phyloP scores from a whole-genome alignment of 2,113 vertebrate genomes.

The Podarcis raffonei region DNA sequence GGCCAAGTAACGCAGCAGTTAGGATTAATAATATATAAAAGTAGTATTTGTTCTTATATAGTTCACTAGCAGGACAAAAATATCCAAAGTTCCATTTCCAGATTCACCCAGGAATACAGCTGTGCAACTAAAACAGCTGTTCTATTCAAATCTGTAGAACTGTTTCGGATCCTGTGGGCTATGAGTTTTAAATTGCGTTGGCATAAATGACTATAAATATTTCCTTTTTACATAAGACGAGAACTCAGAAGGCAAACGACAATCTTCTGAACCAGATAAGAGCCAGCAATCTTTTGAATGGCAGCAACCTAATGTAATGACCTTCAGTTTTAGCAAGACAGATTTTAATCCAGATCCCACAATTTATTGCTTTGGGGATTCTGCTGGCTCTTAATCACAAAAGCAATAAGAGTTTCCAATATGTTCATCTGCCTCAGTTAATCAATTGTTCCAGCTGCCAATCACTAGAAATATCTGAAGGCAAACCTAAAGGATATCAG shows the following conservation, averaged over 20 bases:
- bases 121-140: neutral
- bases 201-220: neutral
- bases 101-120: neutral
- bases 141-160: neutral
- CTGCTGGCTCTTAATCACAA: constrained; percentile 62
- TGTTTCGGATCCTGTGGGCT: neutral
- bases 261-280: neutral
- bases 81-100: neutral
- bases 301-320: neutral
- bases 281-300: neutral
- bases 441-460: constrained; percentile 71
- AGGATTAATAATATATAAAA: neutral
- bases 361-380: constrained; percentile 58
- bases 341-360: constrained; percentile 47
- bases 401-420: constrained; percentile 68
- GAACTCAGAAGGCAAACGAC: neutral
- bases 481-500: constrained; percentile 50
- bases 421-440: constrained; percentile 59
- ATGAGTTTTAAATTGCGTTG: neutral
- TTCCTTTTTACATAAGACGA: constrained; percentile 5
- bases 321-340: constrained; percentile 21
- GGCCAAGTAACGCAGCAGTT: neutral
- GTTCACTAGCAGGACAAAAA: neutral
- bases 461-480: constrained; percentile 49
- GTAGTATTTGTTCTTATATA: neutral